These are phyloP conservation scores for Chrysotoxum bicinctum DNA, from an alignment of 2,888 invertebrate species.

Conservation along the genomic window DNA sequence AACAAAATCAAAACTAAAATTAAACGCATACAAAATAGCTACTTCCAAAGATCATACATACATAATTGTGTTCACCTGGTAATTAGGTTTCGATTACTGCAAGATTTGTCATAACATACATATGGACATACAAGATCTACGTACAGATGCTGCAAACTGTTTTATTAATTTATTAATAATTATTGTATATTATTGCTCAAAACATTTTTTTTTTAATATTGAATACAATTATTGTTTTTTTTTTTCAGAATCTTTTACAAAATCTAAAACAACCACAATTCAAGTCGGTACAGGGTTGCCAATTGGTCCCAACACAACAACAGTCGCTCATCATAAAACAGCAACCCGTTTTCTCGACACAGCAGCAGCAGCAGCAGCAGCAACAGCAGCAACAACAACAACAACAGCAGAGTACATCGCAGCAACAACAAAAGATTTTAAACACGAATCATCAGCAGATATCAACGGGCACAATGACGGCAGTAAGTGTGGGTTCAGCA, in stretches of 20 bases:
- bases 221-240: background rate
- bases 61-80: too few species aligned
- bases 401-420: constrained; percentile 36
- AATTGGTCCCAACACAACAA: constrained; percentile 63
- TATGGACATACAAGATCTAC: too few species aligned
- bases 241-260: constrained; percentile 76
- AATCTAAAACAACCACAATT: constrained; percentile 79
- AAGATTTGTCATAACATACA: too few species aligned
- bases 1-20: too few species aligned
- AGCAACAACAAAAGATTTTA: constrained; percentile 61
- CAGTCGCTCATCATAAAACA: constrained; percentile 70
- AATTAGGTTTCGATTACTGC: too few species aligned
- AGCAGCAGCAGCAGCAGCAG: constrained; percentile 66
- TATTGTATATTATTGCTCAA: too few species aligned
- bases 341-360: constrained; percentile 72
- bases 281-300: constrained; percentile 74
- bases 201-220: too few species aligned
- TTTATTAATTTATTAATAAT: too few species aligned
- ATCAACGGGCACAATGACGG: constrained; percentile 64
- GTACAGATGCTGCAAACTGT: too few species aligned
- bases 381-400: constrained; percentile 64
- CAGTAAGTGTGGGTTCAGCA: constrained; percentile 44
- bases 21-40: too few species aligned
- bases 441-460: constrained; percentile 53
- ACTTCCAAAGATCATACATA: too few species aligned